phyloP scores from a whole-genome alignment of 2,113 vertebrate genomes.

The Phasianus colchicus region DNA sequence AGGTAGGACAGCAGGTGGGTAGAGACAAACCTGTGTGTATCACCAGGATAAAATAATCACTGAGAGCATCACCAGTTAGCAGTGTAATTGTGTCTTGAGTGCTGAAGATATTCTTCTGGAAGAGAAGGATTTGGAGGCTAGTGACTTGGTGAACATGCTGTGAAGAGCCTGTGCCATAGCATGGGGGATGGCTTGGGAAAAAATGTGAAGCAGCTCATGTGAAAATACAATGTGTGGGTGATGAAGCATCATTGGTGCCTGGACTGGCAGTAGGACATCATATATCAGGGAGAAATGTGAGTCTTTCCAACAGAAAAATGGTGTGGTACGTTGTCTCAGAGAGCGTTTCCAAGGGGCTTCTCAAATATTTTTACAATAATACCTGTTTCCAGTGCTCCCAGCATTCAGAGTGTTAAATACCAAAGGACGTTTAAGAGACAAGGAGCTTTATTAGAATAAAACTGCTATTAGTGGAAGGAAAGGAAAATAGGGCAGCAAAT shows the following conservation, averaged over 20 bases:
- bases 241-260: not conserved
- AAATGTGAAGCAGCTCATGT: not conserved
- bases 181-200: not conserved
- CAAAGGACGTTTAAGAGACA: not conserved
- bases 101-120: not conserved
- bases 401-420: not conserved
- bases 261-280: not conserved
- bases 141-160: not conserved
- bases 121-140: not conserved
- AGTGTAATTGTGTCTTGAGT: not conserved
- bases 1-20: not conserved
- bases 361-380: not conserved
- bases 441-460: constrained; percentile 6
- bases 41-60: accelerated
- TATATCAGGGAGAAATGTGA: not conserved
- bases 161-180: not conserved
- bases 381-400: not conserved
- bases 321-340: not conserved
- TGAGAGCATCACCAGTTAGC: not conserved
- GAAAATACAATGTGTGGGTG: constrained; percentile 6
- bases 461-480: not conserved
- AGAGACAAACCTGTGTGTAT: not conserved
- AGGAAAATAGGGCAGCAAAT: not conserved
- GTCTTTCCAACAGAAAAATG: not conserved
- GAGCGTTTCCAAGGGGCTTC: not conserved